A percentile compares a stretch with the other conserved stretches of the same genome.
phyloP scores from a whole-genome alignment of 2,888 invertebrate genomes.

The Dicroscelio sp. region DNA sequence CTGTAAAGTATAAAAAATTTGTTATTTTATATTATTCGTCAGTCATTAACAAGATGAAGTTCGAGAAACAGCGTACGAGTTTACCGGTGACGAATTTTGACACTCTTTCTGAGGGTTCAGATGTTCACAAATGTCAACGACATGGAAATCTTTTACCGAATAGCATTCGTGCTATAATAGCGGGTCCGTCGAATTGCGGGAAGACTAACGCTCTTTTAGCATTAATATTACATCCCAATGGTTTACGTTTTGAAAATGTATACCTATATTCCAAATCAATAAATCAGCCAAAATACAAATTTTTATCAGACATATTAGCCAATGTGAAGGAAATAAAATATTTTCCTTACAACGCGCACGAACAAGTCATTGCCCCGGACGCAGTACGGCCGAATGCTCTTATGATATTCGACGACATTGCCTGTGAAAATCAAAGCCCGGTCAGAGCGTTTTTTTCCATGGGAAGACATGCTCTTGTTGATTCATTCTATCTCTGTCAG shows the following conservation, averaged over 20 bases:
- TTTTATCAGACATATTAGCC: slow-evolving; percentile 80
- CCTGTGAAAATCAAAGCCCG: slow-evolving; percentile 84
- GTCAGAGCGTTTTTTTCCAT: slow-evolving; percentile 80
- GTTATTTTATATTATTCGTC: neutral
- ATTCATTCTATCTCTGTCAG: slow-evolving; percentile 85
- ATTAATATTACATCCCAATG: slow-evolving; percentile 88
- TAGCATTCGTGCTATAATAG: slow-evolving; percentile 84
- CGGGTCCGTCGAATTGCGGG: slow-evolving; percentile 89
- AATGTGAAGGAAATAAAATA: slow-evolving; percentile 71
- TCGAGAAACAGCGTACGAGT: slow-evolving; percentile 9
- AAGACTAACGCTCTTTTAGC: slow-evolving; percentile 89
- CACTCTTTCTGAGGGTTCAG: neutral
- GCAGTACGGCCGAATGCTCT: slow-evolving; percentile 74
- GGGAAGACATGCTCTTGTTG: slow-evolving; percentile 85
- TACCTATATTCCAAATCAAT: slow-evolving; percentile 87
- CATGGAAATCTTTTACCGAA: slow-evolving; percentile 39
- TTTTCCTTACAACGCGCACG: slow-evolving; percentile 64
- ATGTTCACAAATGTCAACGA: neutral
- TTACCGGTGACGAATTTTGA: slow-evolving; percentile 35
- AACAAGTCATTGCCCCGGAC: slow-evolving; percentile 38
- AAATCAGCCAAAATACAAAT: slow-evolving; percentile 85
- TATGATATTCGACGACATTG: slow-evolving; percentile 90
- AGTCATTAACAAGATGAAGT: slow-evolving; percentile 31
- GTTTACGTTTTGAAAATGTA: slow-evolving; percentile 89
- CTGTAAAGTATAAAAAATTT: neutral